A percentile compares a stretch with the other conserved stretches of the same genome.
Evolutionary conservation across 2,797 vertebrate species (phyloP).

Genomic region (Bucorvus abyssinicus): DNA sequence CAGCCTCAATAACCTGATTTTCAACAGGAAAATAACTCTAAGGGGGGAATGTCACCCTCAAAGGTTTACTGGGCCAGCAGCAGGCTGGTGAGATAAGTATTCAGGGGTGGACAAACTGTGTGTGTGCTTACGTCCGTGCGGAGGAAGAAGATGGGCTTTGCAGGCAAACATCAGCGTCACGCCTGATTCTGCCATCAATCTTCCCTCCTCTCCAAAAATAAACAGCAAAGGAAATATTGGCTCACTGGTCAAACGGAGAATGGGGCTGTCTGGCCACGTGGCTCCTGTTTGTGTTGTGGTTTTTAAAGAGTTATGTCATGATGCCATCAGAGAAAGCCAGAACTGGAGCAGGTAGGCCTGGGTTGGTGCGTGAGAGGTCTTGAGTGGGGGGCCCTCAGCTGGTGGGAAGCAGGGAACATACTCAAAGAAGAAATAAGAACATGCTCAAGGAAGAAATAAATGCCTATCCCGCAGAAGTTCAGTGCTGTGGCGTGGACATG

Average conservation of each 20-base stretch:
- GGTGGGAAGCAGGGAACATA: neutral
- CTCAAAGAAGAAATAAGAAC: too few relatives aligned
- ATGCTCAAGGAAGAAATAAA: neutral
- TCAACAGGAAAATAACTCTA: neutral
- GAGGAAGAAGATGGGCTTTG: neutral
- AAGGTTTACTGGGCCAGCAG: too few relatives aligned
- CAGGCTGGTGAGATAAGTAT: neutral
- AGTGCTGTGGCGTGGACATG: fast-evolving
- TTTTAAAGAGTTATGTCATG: neutral
- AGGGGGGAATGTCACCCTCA: neutral
- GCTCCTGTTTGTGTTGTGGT: neutral
- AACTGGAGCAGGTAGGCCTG: neutral
- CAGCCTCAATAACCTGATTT: neutral
- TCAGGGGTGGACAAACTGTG: fast-evolving
- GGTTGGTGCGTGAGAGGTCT: neutral
- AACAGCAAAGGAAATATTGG: neutral
- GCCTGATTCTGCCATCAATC: neutral
- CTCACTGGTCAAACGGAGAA: neutral
- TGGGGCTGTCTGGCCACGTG: fast-evolving
- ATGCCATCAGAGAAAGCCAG: neutral
- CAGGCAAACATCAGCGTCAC: neutral
- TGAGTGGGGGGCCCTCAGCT: neutral
- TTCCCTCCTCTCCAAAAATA: neutral
- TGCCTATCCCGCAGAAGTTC: neutral
- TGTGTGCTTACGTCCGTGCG: fast-evolving